These are phyloP conservation scores for Plestiodon gilberti DNA, from an alignment of 2,113 vertebrate genomes.

Conservation along the genomic window DNA sequence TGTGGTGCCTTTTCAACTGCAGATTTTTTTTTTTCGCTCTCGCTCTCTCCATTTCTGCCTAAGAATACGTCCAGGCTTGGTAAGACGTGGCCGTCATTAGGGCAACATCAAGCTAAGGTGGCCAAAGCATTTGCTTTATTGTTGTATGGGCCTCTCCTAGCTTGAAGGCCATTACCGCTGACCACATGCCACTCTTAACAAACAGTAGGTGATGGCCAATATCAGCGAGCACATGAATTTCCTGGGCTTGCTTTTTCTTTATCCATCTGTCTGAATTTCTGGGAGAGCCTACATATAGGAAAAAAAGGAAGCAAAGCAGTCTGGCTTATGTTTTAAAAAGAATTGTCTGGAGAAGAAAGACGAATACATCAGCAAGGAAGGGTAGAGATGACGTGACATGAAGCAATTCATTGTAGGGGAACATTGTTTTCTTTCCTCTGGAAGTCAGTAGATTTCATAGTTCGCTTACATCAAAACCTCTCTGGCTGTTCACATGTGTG, in stretches of 20 bases:
- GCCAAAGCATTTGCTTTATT: slow-evolving; percentile 15
- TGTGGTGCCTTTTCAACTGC: slow-evolving; percentile 23
- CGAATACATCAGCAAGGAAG: slow-evolving; percentile 7
- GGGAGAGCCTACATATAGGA: slow-evolving; percentile 7
- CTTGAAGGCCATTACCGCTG: slow-evolving; percentile 76
- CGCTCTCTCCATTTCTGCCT: slow-evolving; percentile 12
- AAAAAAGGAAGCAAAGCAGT: slow-evolving; percentile 13
- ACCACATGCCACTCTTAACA: slow-evolving; percentile 79
- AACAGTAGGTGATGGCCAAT: slow-evolving; percentile 76
- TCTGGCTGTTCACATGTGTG: background rate
- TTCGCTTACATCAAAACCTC: background rate
- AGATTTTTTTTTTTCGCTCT: background rate
- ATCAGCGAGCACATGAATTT: slow-evolving; percentile 63
- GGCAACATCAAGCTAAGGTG: slow-evolving; percentile 28
- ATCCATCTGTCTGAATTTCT: slow-evolving; percentile 73
- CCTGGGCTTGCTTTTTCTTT: slow-evolving; percentile 50
- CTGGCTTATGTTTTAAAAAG: background rate
- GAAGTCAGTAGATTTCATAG: background rate
- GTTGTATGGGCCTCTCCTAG: slow-evolving; percentile 43
- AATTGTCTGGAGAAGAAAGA: background rate
- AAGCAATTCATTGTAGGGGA: slow-evolving; percentile 28
- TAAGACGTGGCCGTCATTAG: background rate
- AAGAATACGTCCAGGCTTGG: slow-evolving; percentile 12
- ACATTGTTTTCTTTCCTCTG: slow-evolving; percentile 24
- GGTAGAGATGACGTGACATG: background rate